phyloP scores from a whole-genome alignment of 2,797 vertebrate species.

The Amphiprion clarkii region DNA sequence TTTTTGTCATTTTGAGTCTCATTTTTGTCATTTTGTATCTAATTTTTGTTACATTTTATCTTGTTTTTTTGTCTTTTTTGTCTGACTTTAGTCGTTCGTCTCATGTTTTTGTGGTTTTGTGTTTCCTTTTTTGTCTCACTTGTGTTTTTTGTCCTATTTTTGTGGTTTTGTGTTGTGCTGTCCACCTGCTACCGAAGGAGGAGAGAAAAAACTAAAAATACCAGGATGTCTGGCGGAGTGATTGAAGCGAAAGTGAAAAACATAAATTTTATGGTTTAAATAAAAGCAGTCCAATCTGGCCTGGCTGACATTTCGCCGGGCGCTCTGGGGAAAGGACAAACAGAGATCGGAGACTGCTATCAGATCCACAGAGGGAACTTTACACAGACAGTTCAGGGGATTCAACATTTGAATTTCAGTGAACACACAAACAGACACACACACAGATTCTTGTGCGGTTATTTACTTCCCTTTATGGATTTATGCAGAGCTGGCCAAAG shows the following conservation, averaged over 20 bases:
- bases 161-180: not conserved
- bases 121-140: no score
- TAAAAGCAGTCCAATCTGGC: conserved; percentile 51
- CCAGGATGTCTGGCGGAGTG: conserved; percentile 11
- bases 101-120: no score
- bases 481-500: conserved; percentile 29
- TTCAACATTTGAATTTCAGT: conserved; percentile 43
- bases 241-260: conserved; percentile 48
- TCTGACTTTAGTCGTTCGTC: no score
- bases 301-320: conserved; percentile 31
- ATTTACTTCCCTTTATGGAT: conserved; percentile 35
- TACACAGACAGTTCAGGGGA: conserved; percentile 16
- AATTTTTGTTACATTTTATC: no score
- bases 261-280: conserved; percentile 52
- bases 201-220: not conserved
- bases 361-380: conserved; percentile 28
- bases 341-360: conserved; percentile 33
- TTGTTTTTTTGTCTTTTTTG: no score
- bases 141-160: no score
- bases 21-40: no score
- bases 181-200: conserved; percentile 30
- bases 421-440: conserved; percentile 24
- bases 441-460: not conserved
- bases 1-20: no score
- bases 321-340: conserved; percentile 38